Evolutionary conservation across 2,113 vertebrate species (phyloP), one percentile per base, ranked within the genome.

Genomic region (Vanacampus margaritifer): DNA sequence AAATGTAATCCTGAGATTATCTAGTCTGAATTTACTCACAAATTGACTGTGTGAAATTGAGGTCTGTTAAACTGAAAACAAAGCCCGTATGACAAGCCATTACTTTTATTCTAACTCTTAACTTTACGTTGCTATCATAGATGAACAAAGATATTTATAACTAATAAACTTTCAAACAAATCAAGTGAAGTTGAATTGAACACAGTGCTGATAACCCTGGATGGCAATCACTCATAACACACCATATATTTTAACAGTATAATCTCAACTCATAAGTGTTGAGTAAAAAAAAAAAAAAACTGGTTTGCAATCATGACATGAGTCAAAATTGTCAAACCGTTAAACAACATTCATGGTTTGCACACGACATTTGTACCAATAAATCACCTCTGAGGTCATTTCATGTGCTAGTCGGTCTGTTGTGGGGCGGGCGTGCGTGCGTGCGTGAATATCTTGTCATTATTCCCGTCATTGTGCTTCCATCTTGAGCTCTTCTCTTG

Each of bases 401-500:
- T 54, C 23, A 3, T 54, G 26, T 12, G 23, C 51, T 24, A 54
- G n/a, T n/a, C n/a, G 26, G 5, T 32, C 26, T 32, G 54, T 57
- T 57, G 54, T 57, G 54, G 54, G 26, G 24, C 3, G 51, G 51
- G 51, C 4, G 54, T 24, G 3, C 26, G 48, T 50, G 17, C 21
- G 11, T 26, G 26, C 51, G 10, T 14, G 51, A 54, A 54, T 5
- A 26, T 9, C 9, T 51, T 26, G 51, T 24, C 51, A 24, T 3
- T 24, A 12, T 26, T 54, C 12, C 23, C 26, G 23, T 24, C 23
- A 24, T 14, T 51, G 72, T 60, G 62, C 58, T 67, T 62, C 46
- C 67, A 60, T 10, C 2, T 58, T 41, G 26, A 51, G 62, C 54
- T 68, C 56, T 76, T 17, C 6, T 14, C 36, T 58, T 13, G 63